Conservation (phyloP, 2,888 invertebrate species). For the Enchytraeus crypticus region DNA sequence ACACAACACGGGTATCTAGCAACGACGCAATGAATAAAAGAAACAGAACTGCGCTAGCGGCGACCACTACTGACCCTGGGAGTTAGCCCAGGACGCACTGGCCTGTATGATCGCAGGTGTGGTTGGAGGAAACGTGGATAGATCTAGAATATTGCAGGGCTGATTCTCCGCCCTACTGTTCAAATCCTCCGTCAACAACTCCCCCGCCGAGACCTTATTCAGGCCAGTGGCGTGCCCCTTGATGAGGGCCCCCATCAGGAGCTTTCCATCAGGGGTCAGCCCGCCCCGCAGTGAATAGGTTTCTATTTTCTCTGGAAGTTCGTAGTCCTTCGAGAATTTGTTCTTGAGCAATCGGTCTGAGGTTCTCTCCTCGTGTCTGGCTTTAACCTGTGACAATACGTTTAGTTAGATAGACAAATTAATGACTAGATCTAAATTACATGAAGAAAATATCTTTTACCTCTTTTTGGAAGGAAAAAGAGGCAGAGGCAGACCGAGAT, state of each 20-base stretch:
- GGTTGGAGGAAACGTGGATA: conserved; percentile 28
- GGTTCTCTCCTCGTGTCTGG: conserved; percentile 28
- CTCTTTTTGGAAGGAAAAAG: no score
- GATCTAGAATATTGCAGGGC: conserved; percentile 28
- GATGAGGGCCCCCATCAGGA: conserved; percentile 25
- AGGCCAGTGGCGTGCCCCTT: conserved; percentile 21
- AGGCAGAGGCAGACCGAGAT: no score
- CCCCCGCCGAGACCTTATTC: conserved; percentile 14
- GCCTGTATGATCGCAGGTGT: conserved; percentile 16
- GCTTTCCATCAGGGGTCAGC: conserved; percentile 21
- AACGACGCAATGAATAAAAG: no score
- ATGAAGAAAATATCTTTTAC: neutral
- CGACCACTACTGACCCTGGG: no score
- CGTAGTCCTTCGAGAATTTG: conserved; percentile 28
- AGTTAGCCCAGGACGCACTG: no score
- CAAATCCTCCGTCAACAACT: conserved; percentile 19
- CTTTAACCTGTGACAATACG: conserved; percentile 24
- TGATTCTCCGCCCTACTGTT: conserved; percentile 11
- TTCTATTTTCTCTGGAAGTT: conserved; percentile 27
- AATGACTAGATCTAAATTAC: neutral
- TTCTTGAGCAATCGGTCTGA: conserved; percentile 25
- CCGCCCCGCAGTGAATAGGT: conserved; percentile 26
- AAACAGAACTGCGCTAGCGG: no score
- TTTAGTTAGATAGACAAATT: neutral
- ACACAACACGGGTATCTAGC: no score